These are phyloP conservation scores for Xylocopa sonorina DNA, from an alignment of 1,140 invertebrate species.

Conservation along the genomic window DNA sequence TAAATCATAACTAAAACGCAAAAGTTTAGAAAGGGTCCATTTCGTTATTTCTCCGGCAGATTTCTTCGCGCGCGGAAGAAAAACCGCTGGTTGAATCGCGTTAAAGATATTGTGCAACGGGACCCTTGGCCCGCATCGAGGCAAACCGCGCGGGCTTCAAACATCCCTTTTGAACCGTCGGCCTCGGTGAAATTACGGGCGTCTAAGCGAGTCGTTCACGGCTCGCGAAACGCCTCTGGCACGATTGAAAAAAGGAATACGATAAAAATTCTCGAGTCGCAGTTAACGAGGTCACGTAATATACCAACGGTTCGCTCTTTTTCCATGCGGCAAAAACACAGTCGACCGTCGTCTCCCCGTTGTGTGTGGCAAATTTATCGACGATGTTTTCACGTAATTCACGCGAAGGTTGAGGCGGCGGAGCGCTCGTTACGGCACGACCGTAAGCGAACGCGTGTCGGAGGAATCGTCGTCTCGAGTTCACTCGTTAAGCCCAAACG, in stretches of 20 bases:
- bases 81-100: fast-evolving
- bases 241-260: conserved; percentile 1
- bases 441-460: no score
- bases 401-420: background rate
- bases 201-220: background rate
- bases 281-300: conserved; percentile 29
- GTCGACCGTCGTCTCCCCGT: background rate
- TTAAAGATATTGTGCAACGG: background rate
- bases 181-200: background rate
- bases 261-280: background rate
- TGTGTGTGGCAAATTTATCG: background rate
- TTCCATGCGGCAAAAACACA: background rate
- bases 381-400: background rate
- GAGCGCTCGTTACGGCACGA: conserved; percentile 28
- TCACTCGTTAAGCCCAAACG: background rate
- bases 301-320: background rate
- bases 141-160: background rate
- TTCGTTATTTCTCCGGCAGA: no score
- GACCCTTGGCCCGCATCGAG: background rate
- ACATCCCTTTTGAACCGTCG: background rate
- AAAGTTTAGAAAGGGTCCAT: no score
- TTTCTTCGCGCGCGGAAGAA: no score
- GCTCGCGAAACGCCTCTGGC: background rate
- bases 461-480: background rate
- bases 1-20: no score